Percentiles rank a stretch among this genome's conserved stretches.
Conservation (phyloP, 2,797 vertebrate species). For the Neoniphon sammara region DNA sequence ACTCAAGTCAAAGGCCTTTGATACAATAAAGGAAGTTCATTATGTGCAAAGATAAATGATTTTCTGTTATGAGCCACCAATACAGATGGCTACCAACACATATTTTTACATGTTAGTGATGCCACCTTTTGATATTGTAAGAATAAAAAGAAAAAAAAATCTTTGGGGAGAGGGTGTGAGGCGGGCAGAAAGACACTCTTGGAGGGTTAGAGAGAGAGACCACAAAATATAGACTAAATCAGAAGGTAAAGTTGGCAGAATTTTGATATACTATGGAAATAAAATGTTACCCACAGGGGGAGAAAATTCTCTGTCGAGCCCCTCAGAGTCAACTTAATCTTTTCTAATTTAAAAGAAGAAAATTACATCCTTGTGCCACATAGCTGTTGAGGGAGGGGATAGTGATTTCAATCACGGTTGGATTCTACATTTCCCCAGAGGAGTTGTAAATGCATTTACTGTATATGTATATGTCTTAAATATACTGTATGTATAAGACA, state of each 20-base stretch:
- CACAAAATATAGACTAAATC: constrained; percentile 45
- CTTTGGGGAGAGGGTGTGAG: too few species aligned
- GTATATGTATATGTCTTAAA: constrained; percentile 63
- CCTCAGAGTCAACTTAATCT: constrained; percentile 57
- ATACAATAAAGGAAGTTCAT: constrained; percentile 10
- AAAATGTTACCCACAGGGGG: constrained; percentile 53
- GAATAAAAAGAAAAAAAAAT: too few species aligned
- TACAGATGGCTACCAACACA: background rate
- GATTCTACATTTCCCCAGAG: constrained; percentile 63
- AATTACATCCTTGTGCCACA: constrained; percentile 64
- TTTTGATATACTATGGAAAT: constrained; percentile 59
- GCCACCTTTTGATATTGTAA: background rate
- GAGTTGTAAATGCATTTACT: constrained; percentile 53
- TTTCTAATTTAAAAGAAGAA: constrained; percentile 74
- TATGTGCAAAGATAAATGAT: constrained; percentile 8
- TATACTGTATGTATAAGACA: too few species aligned
- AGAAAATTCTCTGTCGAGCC: constrained; percentile 46
- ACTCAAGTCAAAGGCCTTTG: constrained; percentile 3
- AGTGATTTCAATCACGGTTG: constrained; percentile 68
- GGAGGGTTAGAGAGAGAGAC: constrained; percentile 2
- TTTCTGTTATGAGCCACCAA: constrained; percentile 1
- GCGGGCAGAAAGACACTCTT: constrained; percentile 14
- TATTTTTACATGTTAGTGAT: too few species aligned
- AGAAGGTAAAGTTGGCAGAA: constrained; percentile 49
- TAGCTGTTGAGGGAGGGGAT: constrained; percentile 55